Conservation (phyloP, 2,888 invertebrate genomes). For the Glaucopsyche alexis region DNA sequence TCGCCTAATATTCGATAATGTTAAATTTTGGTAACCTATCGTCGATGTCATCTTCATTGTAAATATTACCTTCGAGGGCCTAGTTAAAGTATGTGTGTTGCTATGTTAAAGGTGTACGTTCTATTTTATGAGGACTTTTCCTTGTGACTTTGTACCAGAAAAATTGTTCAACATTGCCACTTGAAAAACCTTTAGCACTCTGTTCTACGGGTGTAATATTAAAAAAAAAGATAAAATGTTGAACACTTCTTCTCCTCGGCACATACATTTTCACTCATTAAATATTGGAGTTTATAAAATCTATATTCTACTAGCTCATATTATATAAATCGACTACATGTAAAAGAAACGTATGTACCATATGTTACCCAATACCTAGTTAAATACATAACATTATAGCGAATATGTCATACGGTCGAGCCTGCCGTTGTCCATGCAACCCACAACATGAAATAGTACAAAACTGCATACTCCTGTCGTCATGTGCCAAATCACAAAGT, state of each 20-base stretch:
- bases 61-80: conserved; percentile 76
- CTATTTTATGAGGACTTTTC: conserved; percentile 20
- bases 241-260: conserved; percentile 16
- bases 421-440: conserved; percentile 63
- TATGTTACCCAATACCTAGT: conserved; percentile 58
- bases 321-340: conserved; percentile 26
- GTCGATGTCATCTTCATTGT: conserved; percentile 74
- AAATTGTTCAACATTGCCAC: conserved; percentile 26
- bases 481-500: conserved; percentile 69
- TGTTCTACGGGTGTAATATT: neutral
- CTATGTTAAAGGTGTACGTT: conserved; percentile 43
- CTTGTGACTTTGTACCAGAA: conserved; percentile 22
- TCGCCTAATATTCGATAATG: conserved; percentile 73
- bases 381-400: conserved; percentile 36
- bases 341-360: conserved; percentile 48
- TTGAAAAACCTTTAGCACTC: neutral
- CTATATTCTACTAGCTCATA: conserved; percentile 32
- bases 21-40: conserved; percentile 65
- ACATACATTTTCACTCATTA: conserved; percentile 33
- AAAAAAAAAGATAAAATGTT: conserved; percentile 22
- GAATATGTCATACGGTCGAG: conserved; percentile 37
- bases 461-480: conserved; percentile 51
- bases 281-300: conserved; percentile 38
- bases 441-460: conserved; percentile 56
- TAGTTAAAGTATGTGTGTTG: conserved; percentile 72